These are phyloP conservation scores for Lymantria monacha DNA, from an alignment of 2,888 invertebrate species.

Conservation along the genomic window DNA sequence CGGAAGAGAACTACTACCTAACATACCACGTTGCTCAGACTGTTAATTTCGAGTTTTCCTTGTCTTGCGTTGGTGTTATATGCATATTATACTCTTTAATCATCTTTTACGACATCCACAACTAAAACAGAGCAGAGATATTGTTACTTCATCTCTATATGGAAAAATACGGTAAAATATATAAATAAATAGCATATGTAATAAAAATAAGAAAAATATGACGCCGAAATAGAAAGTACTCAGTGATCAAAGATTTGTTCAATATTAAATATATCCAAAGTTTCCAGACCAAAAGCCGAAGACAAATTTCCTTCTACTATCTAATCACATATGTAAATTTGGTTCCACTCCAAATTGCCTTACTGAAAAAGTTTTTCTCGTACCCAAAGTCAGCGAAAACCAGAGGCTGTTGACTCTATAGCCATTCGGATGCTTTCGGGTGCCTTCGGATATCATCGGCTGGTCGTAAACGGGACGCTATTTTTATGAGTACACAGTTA, in stretches of 20 bases:
- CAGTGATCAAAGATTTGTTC: constrained; percentile 24
- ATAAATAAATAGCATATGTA: no score
- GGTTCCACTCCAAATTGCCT: constrained; percentile 40
- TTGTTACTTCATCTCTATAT: no score
- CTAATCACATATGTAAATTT: constrained; percentile 42
- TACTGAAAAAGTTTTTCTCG: constrained; percentile 37
- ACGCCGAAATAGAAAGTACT: no score
- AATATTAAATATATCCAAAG: constrained; percentile 24
- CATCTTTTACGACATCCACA: no score
- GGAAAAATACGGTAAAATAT: no score
- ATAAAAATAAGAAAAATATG: no score
- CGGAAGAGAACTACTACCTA: no score
- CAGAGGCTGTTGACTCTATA: constrained; percentile 37
- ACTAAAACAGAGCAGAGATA: no score
- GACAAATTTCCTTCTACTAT: constrained; percentile 37
- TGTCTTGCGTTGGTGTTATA: no score
- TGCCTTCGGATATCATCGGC: constrained; percentile 60
- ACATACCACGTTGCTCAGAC: no score
- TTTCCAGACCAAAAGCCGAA: constrained; percentile 20
- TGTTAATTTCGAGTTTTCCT: no score
- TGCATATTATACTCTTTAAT: no score
- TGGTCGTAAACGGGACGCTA: constrained; percentile 56
- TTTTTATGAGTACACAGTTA: constrained; percentile 63
- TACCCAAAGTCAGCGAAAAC: constrained; percentile 38
- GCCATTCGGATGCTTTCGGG: constrained; percentile 52